phyloP scores from a whole-genome alignment of 1,140 invertebrate genomes.

The Notospermus geniculatus region DNA sequence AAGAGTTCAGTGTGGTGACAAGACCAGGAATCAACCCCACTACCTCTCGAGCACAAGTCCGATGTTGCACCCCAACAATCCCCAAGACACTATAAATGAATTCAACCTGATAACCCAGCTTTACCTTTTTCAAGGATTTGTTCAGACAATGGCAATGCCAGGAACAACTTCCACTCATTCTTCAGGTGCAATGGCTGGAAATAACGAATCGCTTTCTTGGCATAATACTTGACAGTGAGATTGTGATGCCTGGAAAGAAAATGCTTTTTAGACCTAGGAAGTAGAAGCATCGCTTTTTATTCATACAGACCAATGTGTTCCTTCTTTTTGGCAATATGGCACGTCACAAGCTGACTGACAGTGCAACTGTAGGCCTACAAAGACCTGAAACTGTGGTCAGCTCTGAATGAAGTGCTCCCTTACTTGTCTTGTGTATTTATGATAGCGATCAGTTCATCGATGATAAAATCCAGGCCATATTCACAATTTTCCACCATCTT shows the following conservation, averaged over 20 bases:
- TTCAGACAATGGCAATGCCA: constrained; percentile 43
- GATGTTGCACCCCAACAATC: too few relatives aligned
- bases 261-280: too few relatives aligned
- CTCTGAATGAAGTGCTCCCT: constrained; percentile 20
- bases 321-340: too few relatives aligned
- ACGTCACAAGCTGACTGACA: too few relatives aligned
- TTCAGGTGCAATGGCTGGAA: constrained; percentile 58
- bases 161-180: constrained; percentile 55
- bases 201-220: constrained; percentile 59
- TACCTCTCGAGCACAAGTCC: neutral
- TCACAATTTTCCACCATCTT: constrained; percentile 48
- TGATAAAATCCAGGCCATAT: constrained; percentile 51
- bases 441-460: constrained; percentile 55
- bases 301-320: too few relatives aligned
- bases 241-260: constrained; percentile 58
- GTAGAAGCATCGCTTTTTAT: too few relatives aligned
- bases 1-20: neutral
- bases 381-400: too few relatives aligned
- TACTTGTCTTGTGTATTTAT: constrained; percentile 44
- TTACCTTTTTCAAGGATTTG: constrained; percentile 60
- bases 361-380: too few relatives aligned
- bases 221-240: constrained; percentile 65
- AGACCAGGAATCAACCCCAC: too few relatives aligned
- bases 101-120: too few relatives aligned
- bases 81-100: too few relatives aligned